phyloP scores from a whole-genome alignment of 2,113 vertebrate genomes.

The Pycnonotus jocosus region DNA sequence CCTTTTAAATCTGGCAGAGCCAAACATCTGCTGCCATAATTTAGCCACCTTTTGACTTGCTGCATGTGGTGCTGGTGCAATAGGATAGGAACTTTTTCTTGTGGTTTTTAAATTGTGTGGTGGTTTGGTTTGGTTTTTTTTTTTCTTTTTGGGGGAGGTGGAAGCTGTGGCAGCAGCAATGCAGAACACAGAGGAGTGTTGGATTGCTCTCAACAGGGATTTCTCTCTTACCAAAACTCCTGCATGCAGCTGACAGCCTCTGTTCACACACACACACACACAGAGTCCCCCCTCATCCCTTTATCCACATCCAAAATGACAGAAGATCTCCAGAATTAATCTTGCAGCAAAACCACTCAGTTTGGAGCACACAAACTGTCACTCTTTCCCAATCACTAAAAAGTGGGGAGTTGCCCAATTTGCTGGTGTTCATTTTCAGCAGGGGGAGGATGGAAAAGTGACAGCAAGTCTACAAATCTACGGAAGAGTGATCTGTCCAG shows the following conservation, averaged over 20 bases:
- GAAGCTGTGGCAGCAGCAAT: not conserved
- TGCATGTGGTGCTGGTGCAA: not conserved
- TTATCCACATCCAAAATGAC: not conserved
- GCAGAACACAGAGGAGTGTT: not conserved
- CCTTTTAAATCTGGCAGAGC: not conserved
- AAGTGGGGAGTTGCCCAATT: not conserved
- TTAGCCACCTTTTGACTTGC: not conserved
- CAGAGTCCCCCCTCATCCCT: not conserved
- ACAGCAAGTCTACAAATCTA: not conserved
- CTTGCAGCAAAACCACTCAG: not conserved
- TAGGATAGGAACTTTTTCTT: not conserved
- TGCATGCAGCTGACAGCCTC: not conserved
- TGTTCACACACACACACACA: not conserved
- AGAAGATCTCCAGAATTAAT: constrained; percentile 13
- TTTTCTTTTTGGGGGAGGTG: rapidly evolving
- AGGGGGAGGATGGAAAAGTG: not conserved
- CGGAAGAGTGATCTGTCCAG: constrained; percentile 14
- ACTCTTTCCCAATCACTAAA: not conserved
- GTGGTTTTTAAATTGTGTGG: not conserved
- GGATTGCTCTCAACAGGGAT: not conserved
- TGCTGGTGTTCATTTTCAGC: not conserved
- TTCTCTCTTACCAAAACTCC: not conserved
- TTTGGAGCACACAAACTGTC: not conserved
- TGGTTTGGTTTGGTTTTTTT: too few relatives aligned
- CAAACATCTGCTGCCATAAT: not conserved